phyloP scores from a whole-genome alignment of 2,797 vertebrate genomes.

The Argentina silus region DNA sequence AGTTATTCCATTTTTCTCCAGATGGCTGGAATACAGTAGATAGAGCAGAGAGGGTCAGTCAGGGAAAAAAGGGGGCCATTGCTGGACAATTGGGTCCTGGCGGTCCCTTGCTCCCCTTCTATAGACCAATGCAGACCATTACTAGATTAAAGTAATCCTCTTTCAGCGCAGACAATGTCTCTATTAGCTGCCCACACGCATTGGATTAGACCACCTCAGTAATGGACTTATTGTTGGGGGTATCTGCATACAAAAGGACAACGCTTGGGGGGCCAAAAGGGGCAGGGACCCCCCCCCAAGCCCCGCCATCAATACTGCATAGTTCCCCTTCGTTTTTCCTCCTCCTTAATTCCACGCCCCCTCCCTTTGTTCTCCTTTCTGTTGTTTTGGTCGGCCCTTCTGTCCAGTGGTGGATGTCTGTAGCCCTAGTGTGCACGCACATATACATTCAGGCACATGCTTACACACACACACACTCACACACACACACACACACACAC shows the following conservation, averaged over 20 bases:
- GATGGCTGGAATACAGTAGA: conserved; percentile 67
- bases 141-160: conserved; percentile 85
- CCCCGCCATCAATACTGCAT: conserved; percentile 39
- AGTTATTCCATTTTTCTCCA: conserved; percentile 39
- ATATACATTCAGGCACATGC: no score
- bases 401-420: conserved; percentile 27
- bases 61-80: conserved; percentile 9
- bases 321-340: not conserved
- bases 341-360: conserved; percentile 8
- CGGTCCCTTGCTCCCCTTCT: conserved; percentile 62
- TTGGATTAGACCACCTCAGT: conserved; percentile 68
- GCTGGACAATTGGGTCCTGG: conserved; percentile 57
- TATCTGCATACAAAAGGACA: conserved; percentile 59
- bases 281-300: conserved; percentile 7
- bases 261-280: conserved; percentile 36
- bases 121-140: conserved; percentile 68
- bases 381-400: conserved; percentile 23
- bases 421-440: no score
- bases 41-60: conserved; percentile 11
- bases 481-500: no score
- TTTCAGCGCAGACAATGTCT: conserved; percentile 78
- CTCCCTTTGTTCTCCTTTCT: conserved; percentile 16
- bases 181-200: conserved; percentile 81
- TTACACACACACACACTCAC: no score
- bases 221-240: conserved; percentile 69